phyloP scores from a whole-genome alignment of 2,888 invertebrate species.

The Lypha dubia region DNA sequence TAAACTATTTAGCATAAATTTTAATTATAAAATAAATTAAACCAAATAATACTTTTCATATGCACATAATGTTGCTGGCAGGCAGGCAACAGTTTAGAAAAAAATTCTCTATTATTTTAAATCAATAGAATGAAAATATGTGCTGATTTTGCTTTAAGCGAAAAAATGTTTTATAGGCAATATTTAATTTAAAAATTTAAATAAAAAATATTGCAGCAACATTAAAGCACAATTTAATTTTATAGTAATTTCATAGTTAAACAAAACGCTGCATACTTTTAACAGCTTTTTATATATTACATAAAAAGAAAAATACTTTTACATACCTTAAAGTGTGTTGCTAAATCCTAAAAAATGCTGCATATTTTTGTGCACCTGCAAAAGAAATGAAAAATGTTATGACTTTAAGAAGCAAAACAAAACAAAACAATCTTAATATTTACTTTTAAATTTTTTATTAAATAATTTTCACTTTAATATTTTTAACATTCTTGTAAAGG shows the following conservation, averaged over 20 bases:
- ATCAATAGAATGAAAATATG: not conserved
- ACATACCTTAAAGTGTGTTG: not conserved
- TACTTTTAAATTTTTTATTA: too few species aligned
- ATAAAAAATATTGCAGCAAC: too few species aligned
- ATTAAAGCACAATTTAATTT: too few species aligned
- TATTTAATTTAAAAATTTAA: too few species aligned
- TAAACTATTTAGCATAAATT: constrained; percentile 1
- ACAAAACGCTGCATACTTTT: too few species aligned
- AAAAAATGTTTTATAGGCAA: not conserved
- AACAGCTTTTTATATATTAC: too few species aligned
- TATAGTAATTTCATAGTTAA: too few species aligned
- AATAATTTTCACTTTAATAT: too few species aligned
- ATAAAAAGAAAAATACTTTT: not conserved
- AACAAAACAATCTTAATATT: too few species aligned
- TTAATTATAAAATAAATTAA: constrained; percentile 40
- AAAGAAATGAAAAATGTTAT: not conserved
- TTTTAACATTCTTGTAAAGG: too few species aligned
- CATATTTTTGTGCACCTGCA: not conserved
- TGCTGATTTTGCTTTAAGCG: not conserved
- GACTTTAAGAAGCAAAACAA: too few species aligned
- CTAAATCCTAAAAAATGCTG: not conserved
- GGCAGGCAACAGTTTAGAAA: constrained; percentile 4
- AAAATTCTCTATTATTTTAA: not conserved
- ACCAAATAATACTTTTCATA: not conserved
- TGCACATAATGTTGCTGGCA: too few species aligned